Conservation (phyloP, 2,797 vertebrate genomes). For the Lutjanus argentimaculatus region DNA sequence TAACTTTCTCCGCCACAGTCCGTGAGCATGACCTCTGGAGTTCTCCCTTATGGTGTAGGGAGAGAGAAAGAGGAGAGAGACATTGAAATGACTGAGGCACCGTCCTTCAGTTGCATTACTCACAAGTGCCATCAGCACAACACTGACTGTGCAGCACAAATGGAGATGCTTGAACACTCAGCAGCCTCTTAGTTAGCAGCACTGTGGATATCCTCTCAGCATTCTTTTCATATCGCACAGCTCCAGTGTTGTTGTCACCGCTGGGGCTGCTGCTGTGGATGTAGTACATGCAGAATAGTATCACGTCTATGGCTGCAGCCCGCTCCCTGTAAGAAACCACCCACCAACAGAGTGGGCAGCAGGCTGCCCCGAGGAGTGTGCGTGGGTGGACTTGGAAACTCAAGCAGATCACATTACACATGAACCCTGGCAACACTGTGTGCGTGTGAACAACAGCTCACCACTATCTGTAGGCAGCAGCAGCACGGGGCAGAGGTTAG, state of each 20-base stretch:
- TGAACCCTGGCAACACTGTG: slow-evolving; percentile 84
- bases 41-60: slow-evolving; percentile 89
- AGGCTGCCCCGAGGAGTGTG: slow-evolving; percentile 85
- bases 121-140: slow-evolving; percentile 68
- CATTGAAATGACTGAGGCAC: slow-evolving; percentile 58
- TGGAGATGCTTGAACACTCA: slow-evolving; percentile 66
- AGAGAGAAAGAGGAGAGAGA: slow-evolving; percentile 66
- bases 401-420: slow-evolving; percentile 86
- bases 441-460: slow-evolving; percentile 81
- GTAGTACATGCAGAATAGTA: slow-evolving; percentile 82
- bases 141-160: slow-evolving; percentile 61
- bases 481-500: slow-evolving; percentile 79
- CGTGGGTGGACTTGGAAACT: slow-evolving; percentile 85
- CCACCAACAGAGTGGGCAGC: slow-evolving; percentile 86
- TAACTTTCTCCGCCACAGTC: slow-evolving; percentile 88
- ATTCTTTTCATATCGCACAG: slow-evolving; percentile 63
- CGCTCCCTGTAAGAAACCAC: slow-evolving; percentile 83
- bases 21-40: slow-evolving; percentile 95
- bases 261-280: slow-evolving; percentile 70
- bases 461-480: slow-evolving; percentile 86
- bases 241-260: slow-evolving; percentile 69
- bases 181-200: slow-evolving; percentile 59
- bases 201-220: slow-evolving; percentile 71
- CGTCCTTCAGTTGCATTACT: slow-evolving; percentile 64
- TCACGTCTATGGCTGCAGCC: slow-evolving; percentile 78